phyloP scores from a whole-genome alignment of 2,113 vertebrate genomes.

The Ceyx margarethae region DNA sequence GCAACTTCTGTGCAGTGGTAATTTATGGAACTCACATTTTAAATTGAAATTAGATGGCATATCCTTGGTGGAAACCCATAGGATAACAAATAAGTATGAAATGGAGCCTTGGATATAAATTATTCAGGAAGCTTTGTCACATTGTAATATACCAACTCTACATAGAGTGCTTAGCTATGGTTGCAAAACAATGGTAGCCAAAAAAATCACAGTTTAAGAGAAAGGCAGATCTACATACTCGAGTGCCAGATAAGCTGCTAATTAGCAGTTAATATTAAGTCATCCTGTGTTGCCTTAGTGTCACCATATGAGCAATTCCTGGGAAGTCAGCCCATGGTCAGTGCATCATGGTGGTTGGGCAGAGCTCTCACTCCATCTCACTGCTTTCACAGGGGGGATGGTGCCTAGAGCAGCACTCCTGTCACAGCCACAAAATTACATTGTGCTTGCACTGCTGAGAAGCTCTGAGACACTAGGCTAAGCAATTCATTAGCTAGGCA shows the following conservation, averaged over 20 bases:
- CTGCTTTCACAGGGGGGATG: accelerated
- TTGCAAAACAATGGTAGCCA: background rate
- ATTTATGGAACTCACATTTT: conserved; percentile 26
- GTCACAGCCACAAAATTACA: background rate
- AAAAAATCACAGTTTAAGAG: background rate
- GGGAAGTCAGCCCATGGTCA: background rate
- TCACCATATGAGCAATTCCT: background rate
- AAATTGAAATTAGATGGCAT: conserved; percentile 53
- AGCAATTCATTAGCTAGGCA: background rate
- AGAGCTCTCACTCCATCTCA: background rate
- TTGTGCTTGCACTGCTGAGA: background rate
- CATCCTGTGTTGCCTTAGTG: background rate
- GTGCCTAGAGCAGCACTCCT: background rate
- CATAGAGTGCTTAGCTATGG: background rate
- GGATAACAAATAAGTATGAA: conserved; percentile 50
- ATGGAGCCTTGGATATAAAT: conserved; percentile 14
- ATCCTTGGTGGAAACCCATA: conserved; percentile 20
- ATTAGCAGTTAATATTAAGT: background rate
- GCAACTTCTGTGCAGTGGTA: conserved; percentile 13
- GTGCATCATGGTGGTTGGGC: accelerated
- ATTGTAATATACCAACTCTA: background rate
- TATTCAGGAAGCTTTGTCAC: conserved; percentile 18
- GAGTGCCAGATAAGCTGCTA: background rate
- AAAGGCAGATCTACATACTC: background rate
- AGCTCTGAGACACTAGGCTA: background rate